phyloP scores from a whole-genome alignment of 1,140 invertebrate species.

The Saccostrea echinata region DNA sequence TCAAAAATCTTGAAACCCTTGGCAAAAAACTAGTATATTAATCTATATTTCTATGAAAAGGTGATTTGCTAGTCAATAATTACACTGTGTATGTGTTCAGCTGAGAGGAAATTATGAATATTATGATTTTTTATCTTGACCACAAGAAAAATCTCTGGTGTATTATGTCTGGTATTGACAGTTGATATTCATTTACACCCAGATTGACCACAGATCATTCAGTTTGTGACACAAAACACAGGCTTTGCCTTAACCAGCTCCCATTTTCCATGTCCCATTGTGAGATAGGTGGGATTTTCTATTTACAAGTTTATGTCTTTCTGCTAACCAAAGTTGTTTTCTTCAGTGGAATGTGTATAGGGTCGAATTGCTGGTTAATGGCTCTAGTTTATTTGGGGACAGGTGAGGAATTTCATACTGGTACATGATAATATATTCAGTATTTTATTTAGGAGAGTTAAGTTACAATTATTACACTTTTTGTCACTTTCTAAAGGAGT shows the following conservation, averaged over 20 bases:
- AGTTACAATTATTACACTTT: not conserved
- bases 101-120: not conserved
- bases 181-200: constrained; percentile 11
- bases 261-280: not conserved
- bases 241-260: not conserved
- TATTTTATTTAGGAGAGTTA: not conserved
- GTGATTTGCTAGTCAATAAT: not conserved
- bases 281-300: constrained; percentile 8
- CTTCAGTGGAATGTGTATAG: not conserved
- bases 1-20: too few species aligned
- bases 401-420: not conserved
- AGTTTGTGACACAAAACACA: not conserved
- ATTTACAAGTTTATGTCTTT: not conserved
- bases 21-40: too few species aligned
- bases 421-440: constrained; percentile 2
- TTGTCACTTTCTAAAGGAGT: constrained; percentile 4
- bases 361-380: constrained; percentile 3
- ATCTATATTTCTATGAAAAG: too few species aligned
- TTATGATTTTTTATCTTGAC: constrained; percentile 8
- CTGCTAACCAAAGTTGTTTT: constrained; percentile 19
- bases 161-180: not conserved
- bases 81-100: not conserved
- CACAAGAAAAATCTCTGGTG: not conserved
- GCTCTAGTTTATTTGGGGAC: not conserved
- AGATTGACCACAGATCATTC: not conserved